These are phyloP conservation scores for Tuta absoluta DNA, from an alignment of 2,888 invertebrate genomes.

Conservation along the genomic window DNA sequence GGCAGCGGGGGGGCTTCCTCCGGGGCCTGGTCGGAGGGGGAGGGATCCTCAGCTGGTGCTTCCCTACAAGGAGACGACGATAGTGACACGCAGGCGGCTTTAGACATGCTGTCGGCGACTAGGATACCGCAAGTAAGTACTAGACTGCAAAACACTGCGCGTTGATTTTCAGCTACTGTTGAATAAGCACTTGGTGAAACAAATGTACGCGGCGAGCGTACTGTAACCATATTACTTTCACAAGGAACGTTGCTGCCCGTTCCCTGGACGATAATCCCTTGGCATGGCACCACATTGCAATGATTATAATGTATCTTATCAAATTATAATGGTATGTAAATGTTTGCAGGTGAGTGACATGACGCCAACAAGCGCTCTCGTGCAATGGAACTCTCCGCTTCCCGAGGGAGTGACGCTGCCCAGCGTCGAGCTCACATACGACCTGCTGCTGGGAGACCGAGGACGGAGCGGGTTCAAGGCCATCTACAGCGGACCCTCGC, in stretches of 20 bases:
- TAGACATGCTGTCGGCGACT: slow-evolving; percentile 87
- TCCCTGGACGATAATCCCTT: too few species aligned
- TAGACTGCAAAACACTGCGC: neutral
- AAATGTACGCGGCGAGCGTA: too few species aligned
- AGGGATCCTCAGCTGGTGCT: slow-evolving; percentile 87
- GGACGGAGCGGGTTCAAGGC: slow-evolving; percentile 87
- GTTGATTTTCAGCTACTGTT: neutral
- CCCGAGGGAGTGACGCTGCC: slow-evolving; percentile 75
- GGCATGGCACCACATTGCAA: too few species aligned
- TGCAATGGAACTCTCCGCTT: slow-evolving; percentile 87
- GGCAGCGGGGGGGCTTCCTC: slow-evolving; percentile 83
- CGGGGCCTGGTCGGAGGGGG: slow-evolving; percentile 87
- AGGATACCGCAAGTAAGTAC: slow-evolving; percentile 85
- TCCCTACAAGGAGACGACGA: slow-evolving; percentile 88
- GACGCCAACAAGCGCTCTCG: slow-evolving; percentile 90
- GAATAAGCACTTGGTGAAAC: neutral
- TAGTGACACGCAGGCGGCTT: slow-evolving; percentile 84
- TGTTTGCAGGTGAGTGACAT: slow-evolving; percentile 89
- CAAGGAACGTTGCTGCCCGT: too few species aligned
- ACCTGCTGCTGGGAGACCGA: slow-evolving; percentile 90
- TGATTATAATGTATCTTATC: too few species aligned
- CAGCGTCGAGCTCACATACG: slow-evolving; percentile 86
- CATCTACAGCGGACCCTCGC: slow-evolving; percentile 89
- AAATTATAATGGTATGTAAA: too few species aligned
- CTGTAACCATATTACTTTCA: too few species aligned